These are phyloP conservation scores for Campylomormyrus tamandua DNA, from an alignment of 2,113 vertebrate genomes.

Conservation along the genomic window DNA sequence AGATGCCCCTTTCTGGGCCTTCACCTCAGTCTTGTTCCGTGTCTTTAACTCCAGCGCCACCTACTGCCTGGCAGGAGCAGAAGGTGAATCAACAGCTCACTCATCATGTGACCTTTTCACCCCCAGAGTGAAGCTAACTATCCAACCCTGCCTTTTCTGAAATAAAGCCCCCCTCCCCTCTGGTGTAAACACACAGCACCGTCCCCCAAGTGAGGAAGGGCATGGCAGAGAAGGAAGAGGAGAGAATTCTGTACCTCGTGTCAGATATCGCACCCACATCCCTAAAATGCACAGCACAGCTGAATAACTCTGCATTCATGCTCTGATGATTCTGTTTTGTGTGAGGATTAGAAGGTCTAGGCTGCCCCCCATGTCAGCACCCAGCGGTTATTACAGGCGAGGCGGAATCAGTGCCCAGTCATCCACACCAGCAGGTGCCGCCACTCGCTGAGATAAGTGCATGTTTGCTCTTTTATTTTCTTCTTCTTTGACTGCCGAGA, in stretches of 20 bases:
- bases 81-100: neutral
- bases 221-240: neutral
- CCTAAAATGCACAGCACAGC: neutral
- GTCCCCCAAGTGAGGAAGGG: neutral
- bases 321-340: neutral
- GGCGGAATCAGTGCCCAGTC: conserved; percentile 22
- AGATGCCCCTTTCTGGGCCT: neutral
- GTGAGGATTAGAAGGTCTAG: neutral
- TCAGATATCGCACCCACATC: neutral
- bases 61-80: neutral
- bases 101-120: neutral
- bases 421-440: conserved; percentile 10
- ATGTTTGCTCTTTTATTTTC: conserved; percentile 11
- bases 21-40: neutral
- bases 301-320: neutral
- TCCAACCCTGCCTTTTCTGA: neutral
- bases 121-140: neutral
- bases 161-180: neutral
- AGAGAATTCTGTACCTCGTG: neutral
- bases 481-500: neutral
- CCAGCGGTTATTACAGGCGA: neutral
- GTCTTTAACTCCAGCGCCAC: neutral
- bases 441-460: conserved; percentile 4
- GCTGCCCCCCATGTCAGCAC: neutral
- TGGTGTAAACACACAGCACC: neutral